A percentile compares a stretch with the other conserved stretches of the same genome.
These are phyloP conservation scores for Condylura cristata DNA, from an alignment of 2,113 vertebrate species.

Conservation along the genomic window DNA sequence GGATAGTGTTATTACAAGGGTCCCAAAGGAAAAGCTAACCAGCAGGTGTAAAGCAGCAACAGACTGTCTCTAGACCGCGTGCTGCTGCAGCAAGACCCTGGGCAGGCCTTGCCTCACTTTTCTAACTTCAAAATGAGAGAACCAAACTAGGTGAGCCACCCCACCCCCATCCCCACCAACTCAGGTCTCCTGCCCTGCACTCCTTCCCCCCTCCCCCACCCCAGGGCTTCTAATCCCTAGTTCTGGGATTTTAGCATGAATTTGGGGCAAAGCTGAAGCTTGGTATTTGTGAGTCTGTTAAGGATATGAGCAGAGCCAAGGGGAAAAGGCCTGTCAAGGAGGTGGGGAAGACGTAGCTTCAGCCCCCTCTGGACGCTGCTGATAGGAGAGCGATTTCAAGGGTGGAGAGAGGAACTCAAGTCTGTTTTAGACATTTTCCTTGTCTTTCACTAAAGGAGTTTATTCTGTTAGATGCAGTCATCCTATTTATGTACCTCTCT, in stretches of 20 bases:
- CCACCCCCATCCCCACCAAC: too few relatives aligned
- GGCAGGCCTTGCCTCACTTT: background rate
- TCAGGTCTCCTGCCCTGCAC: too few relatives aligned
- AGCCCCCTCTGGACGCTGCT: background rate
- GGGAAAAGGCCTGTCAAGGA: background rate
- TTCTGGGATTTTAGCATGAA: background rate
- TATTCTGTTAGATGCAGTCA: background rate
- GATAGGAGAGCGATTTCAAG: background rate
- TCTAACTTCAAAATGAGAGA: background rate
- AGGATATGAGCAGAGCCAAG: rapidly evolving
- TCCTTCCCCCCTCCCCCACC: too few relatives aligned
- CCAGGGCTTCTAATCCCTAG: background rate
- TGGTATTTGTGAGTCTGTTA: too few relatives aligned
- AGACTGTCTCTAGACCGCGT: background rate
- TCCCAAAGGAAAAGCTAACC: background rate
- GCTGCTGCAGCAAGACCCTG: background rate
- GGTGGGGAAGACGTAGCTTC: background rate
- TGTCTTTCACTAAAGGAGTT: background rate
- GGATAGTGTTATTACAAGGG: background rate
- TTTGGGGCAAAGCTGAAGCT: background rate
- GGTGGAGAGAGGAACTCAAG: background rate
- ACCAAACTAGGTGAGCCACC: background rate
- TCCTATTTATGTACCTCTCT: background rate
- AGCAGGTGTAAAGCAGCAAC: background rate
- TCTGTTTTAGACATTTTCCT: background rate